Evolutionary conservation across 2,888 invertebrate genomes (phyloP).

Genomic region (Drosophila subsilvestris): DNA sequence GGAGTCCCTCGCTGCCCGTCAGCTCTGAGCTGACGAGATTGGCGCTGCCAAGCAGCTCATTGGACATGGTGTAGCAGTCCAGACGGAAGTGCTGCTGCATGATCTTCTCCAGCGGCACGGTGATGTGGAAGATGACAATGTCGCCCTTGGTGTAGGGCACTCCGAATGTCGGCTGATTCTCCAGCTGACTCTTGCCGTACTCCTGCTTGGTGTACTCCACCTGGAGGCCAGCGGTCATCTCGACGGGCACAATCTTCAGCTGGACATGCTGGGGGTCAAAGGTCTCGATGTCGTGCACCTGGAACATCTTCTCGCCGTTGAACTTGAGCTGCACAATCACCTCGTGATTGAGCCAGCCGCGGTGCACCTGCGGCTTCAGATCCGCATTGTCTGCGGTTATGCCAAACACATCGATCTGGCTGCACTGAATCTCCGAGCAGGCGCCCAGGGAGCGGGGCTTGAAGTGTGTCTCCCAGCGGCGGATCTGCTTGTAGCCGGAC

Average conservation of each 20-base stretch:
- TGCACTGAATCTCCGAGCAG: constrained; percentile 51
- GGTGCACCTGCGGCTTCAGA: constrained; percentile 85
- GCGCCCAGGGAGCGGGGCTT: constrained; percentile 83
- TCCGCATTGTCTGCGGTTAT: constrained; percentile 38
- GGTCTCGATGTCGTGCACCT: constrained; percentile 83
- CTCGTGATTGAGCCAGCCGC: constrained; percentile 93
- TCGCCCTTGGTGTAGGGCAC: constrained; percentile 75
- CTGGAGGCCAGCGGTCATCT: constrained; percentile 57
- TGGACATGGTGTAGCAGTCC: constrained; percentile 67
- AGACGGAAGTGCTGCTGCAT: constrained; percentile 63
- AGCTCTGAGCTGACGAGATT: constrained; percentile 92
- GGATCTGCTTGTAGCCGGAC: constrained; percentile 79
- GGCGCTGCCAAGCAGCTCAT: constrained; percentile 91
- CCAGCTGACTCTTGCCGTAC: constrained; percentile 75
- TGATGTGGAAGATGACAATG: constrained; percentile 80
- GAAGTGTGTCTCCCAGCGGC: constrained; percentile 85
- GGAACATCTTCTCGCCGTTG: constrained; percentile 89
- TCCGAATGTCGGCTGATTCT: constrained; percentile 70
- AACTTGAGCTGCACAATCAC: constrained; percentile 91
- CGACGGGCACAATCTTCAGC: constrained; percentile 85
- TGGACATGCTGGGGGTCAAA: constrained; percentile 84
- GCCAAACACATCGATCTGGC: constrained; percentile 60
- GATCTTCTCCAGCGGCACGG: constrained; percentile 66
- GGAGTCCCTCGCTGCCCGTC: constrained; percentile 89
- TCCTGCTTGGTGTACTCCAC: constrained; percentile 79